phyloP scores from a whole-genome alignment of 2,888 invertebrate genomes.

The Epirrita christyi region DNA sequence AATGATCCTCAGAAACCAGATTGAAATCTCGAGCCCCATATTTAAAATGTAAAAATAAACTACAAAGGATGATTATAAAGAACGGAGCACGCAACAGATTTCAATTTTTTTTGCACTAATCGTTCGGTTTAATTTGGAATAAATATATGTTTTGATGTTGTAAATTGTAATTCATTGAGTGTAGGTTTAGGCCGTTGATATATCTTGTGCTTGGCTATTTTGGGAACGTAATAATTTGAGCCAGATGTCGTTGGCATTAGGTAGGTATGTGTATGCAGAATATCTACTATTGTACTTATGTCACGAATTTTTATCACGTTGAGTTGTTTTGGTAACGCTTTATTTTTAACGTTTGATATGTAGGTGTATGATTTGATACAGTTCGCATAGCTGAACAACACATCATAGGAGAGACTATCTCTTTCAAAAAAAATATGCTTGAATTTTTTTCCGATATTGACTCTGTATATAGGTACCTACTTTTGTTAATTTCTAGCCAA shows the following conservation, averaged over 20 bases:
- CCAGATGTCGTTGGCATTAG: conserved; percentile 12
- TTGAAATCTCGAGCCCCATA: conserved; percentile 23
- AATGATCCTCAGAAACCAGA: conserved; percentile 30
- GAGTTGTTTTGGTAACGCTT: conserved; percentile 5
- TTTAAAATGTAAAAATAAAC: conserved; percentile 28
- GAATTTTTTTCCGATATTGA: too few relatives aligned
- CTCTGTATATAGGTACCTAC: too few relatives aligned
- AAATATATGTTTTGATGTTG: conserved; percentile 18
- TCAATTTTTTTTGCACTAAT: conserved; percentile 23
- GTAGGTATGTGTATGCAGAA: background rate
- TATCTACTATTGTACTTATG: background rate
- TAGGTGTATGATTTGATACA: background rate
- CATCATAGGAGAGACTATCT: too few relatives aligned
- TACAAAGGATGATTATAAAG: conserved; percentile 25
- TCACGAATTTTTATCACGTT: background rate
- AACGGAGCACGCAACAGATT: conserved; percentile 27
- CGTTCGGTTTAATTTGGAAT: conserved; percentile 12
- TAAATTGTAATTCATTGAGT: conserved; percentile 10
- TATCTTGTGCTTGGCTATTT: conserved; percentile 17
- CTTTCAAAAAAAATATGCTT: too few relatives aligned
- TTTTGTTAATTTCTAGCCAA: too few relatives aligned
- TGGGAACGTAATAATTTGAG: conserved; percentile 5
- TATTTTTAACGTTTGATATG: conserved; percentile 8
- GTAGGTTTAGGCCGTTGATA: background rate
- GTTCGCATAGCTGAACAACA: too few relatives aligned